A percentile compares a stretch with the other conserved stretches of the same genome.
These are phyloP conservation scores for Sardina pilchardus DNA, from an alignment of 2,113 vertebrate species.

Conservation along the genomic window DNA sequence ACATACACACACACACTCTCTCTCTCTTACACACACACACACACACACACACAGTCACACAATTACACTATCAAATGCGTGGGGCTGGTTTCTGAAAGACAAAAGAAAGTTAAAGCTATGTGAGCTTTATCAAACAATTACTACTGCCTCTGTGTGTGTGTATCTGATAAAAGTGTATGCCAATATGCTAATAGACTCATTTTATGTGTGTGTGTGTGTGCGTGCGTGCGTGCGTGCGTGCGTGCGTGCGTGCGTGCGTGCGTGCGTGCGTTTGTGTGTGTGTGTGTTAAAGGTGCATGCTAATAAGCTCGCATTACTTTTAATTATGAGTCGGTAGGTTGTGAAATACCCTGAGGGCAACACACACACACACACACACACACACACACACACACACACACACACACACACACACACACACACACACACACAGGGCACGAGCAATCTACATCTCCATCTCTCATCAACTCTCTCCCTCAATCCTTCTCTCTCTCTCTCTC, in stretches of 20 bases:
- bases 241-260: too few relatives aligned
- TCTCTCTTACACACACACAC: too few relatives aligned
- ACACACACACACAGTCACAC: too few relatives aligned
- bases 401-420: too few relatives aligned
- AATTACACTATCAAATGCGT: background rate
- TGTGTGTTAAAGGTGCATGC: background rate
- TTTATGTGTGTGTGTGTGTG: background rate
- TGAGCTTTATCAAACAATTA: background rate
- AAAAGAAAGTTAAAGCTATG: background rate
- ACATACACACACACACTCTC: too few relatives aligned
- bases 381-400: too few relatives aligned
- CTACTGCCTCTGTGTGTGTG: background rate
- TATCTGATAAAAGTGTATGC: background rate
- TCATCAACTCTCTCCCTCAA: background rate
- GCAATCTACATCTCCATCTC: background rate
- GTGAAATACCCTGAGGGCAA: slow-evolving; percentile 6
- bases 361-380: too few relatives aligned
- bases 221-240: too few relatives aligned
- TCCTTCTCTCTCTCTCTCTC: background rate
- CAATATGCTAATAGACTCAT: background rate
- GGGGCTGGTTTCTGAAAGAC: background rate
- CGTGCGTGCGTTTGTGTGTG: background rate
- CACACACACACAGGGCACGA: too few relatives aligned
- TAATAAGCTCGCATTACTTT: background rate
- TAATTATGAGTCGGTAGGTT: slow-evolving; percentile 1